Conservation (phyloP, 2,888 invertebrate species). For the Cyclophora punctaria region DNA sequence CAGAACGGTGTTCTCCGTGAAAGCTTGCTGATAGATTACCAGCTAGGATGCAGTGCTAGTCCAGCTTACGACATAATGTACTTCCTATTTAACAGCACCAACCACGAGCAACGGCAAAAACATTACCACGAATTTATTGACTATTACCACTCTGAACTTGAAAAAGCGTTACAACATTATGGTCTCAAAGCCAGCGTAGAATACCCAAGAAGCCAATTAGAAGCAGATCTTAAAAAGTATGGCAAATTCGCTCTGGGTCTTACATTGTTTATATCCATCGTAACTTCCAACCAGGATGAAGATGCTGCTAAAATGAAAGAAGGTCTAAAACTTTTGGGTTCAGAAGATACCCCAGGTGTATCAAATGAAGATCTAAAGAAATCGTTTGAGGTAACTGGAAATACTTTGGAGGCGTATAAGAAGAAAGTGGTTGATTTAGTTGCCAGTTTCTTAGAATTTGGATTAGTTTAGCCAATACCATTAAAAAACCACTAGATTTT, state of each 20-base stretch:
- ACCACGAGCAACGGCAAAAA: conserved; percentile 26
- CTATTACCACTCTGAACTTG: conserved; percentile 23
- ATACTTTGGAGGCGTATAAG: conserved; percentile 1
- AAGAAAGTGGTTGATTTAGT: conserved; percentile 4
- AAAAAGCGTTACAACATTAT: conserved; percentile 20
- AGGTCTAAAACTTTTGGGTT: neutral
- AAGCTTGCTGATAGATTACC: conserved; percentile 37
- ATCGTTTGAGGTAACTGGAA: neutral
- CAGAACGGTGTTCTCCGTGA: conserved; percentile 24
- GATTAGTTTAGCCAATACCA: neutral
- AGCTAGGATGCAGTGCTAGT: conserved; percentile 22
- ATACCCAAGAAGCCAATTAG: conserved; percentile 28
- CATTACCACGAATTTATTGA: conserved; percentile 24
- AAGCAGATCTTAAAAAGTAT: conserved; percentile 29
- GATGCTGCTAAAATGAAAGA: conserved; percentile 12
- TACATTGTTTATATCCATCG: conserved; percentile 14
- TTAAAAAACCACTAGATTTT: too few relatives aligned
- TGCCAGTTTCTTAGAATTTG: conserved; percentile 8
- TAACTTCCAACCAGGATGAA: conserved; percentile 21
- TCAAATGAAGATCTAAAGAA: neutral
- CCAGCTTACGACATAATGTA: conserved; percentile 32
- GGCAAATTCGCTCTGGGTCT: conserved; percentile 18
- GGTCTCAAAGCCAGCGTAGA: conserved; percentile 21
- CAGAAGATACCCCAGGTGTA: neutral
- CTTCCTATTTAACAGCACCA: conserved; percentile 35